phyloP scores from a whole-genome alignment of 2,797 vertebrate genomes.

The Tragopan temminckii region DNA sequence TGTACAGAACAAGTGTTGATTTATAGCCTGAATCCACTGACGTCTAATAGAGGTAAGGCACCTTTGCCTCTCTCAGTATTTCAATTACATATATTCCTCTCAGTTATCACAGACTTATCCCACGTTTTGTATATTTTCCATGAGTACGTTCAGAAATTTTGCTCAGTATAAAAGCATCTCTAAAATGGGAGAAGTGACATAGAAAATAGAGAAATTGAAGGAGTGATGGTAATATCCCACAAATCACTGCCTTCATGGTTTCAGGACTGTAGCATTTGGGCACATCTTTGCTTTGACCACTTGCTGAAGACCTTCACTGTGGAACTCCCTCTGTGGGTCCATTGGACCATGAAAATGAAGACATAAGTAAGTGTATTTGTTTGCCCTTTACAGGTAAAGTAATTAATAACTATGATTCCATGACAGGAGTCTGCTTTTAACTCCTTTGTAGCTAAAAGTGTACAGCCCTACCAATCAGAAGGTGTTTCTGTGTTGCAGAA shows the following conservation, averaged over 20 bases:
- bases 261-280: background rate
- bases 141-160: slow-evolving; percentile 20
- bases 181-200: background rate
- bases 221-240: background rate
- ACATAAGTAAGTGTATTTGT: background rate
- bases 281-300: background rate
- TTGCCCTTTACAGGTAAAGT: background rate
- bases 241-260: background rate
- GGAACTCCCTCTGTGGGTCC: background rate
- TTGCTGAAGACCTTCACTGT: background rate
- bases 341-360: background rate
- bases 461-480: background rate
- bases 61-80: slow-evolving; percentile 20
- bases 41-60: background rate
- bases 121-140: background rate
- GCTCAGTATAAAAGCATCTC: background rate
- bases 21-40: background rate
- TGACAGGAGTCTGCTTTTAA: background rate
- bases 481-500: background rate
- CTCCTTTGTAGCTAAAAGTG: background rate
- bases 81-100: slow-evolving; percentile 27
- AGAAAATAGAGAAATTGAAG: slow-evolving; percentile 3
- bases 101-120: slow-evolving; percentile 17
- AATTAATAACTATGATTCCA: background rate
- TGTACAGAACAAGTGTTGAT: slow-evolving; percentile 30